These are phyloP conservation scores for Drosophila chauvacae DNA, from an alignment of 1,140 invertebrate genomes.

Conservation along the genomic window DNA sequence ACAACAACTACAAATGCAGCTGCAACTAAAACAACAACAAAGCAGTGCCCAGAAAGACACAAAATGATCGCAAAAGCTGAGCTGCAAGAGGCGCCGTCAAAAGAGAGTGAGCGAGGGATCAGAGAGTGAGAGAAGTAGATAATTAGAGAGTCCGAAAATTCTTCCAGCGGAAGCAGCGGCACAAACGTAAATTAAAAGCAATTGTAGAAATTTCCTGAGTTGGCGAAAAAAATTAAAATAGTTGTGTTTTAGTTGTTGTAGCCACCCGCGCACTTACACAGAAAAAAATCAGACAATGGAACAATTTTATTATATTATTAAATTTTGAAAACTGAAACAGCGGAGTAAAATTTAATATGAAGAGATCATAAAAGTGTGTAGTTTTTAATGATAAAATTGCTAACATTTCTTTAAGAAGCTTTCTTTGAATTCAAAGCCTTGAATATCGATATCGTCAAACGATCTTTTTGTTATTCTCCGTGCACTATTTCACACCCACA, in stretches of 20 bases:
- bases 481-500: conserved; percentile 33
- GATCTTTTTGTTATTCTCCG: conserved; percentile 1
- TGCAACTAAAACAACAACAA: conserved; percentile 29
- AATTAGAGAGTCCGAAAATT: conserved; percentile 38
- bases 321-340: too few species aligned
- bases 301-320: too few species aligned
- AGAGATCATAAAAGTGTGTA: background rate
- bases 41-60: conserved; percentile 10
- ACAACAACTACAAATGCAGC: conserved; percentile 38
- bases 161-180: conserved; percentile 61
- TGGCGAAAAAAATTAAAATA: conserved; percentile 70
- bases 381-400: background rate
- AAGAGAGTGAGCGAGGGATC: background rate
- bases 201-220: conserved; percentile 81
- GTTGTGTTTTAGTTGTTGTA: conserved; percentile 30
- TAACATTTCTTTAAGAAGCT: too few species aligned
- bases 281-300: background rate
- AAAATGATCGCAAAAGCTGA: conserved; percentile 50
- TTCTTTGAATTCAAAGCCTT: too few species aligned
- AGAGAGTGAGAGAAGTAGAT: conserved; percentile 3
- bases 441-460: background rate
- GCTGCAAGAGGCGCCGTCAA: conserved; percentile 51
- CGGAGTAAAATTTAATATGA: too few species aligned
- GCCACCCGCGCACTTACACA: conserved; percentile 44
- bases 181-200: conserved; percentile 74